These are phyloP conservation scores for Hesperophylax magnus DNA, from an alignment of 1,140 invertebrate genomes.

Conservation along the genomic window DNA sequence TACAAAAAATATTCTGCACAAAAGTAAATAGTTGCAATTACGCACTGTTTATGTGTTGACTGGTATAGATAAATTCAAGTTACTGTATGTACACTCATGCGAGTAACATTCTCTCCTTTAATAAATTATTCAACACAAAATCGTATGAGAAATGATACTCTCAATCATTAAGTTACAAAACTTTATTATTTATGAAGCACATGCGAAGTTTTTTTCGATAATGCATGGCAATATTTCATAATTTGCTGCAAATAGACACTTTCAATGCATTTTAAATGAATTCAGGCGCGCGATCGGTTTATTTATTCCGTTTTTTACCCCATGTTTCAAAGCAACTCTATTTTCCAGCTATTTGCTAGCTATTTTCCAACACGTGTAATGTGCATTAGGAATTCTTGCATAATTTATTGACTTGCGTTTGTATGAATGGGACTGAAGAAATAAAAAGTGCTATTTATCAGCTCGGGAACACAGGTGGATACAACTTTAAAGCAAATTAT, in stretches of 20 bases:
- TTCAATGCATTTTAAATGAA: slow-evolving; percentile 59
- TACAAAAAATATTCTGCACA: too few relatives aligned
- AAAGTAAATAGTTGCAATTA: too few relatives aligned
- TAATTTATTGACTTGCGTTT: not conserved
- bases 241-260: slow-evolving; percentile 57
- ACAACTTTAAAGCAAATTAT: too few relatives aligned
- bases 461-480: too few relatives aligned
- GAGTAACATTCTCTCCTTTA: too few relatives aligned
- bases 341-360: not conserved
- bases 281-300: slow-evolving; percentile 28
- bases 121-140: too few relatives aligned
- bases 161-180: not conserved
- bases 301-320: slow-evolving; percentile 40
- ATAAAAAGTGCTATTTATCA: not conserved
- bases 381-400: not conserved
- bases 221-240: slow-evolving; percentile 57
- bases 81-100: too few relatives aligned
- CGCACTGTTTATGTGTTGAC: too few relatives aligned
- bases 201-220: slow-evolving; percentile 44
- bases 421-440: not conserved
- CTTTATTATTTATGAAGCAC: slow-evolving; percentile 2
- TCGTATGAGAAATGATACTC: too few relatives aligned
- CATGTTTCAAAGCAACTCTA: slow-evolving; percentile 31
- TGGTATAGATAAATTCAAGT: too few relatives aligned
- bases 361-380: not conserved